Conservation (phyloP, 2,113 vertebrate genomes). For the Charina bottae region DNA sequence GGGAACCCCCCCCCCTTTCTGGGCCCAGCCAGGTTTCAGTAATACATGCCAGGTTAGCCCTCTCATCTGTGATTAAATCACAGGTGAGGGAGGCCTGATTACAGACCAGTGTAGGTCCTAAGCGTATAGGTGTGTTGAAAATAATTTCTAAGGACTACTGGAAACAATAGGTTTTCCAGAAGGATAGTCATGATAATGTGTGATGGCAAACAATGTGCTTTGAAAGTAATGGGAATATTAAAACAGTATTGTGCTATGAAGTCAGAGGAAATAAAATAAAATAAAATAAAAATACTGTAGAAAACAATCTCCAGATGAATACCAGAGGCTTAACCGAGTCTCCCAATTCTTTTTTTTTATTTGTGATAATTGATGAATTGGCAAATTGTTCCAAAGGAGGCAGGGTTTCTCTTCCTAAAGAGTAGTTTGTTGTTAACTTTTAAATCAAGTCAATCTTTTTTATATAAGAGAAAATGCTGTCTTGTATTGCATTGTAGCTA, state of each 20-base stretch:
- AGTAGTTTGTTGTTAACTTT: neutral
- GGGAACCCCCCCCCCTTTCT: no score
- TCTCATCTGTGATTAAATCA: no score
- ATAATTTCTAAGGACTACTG: neutral
- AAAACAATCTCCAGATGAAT: neutral
- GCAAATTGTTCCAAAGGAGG: neutral
- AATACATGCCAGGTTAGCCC: no score
- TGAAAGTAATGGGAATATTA: neutral
- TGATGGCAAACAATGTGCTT: neutral
- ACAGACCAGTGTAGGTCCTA: neutral
- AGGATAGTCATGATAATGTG: neutral
- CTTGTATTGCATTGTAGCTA: neutral
- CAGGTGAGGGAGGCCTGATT: no score
- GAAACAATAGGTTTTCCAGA: neutral
- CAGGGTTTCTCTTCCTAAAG: neutral
- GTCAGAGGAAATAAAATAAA: neutral
- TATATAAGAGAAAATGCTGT: neutral
- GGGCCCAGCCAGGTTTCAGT: no score
- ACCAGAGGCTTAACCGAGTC: neutral
- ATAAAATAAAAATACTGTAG: neutral
- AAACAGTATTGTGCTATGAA: neutral
- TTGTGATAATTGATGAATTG: neutral
- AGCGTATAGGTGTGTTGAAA: neutral
- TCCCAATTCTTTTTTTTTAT: neutral
- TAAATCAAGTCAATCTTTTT: neutral